A percentile compares a stretch with the other conserved stretches of the same genome.
These are phyloP conservation scores for Muscina levida DNA, from an alignment of 2,888 invertebrate genomes.

Conservation along the genomic window DNA sequence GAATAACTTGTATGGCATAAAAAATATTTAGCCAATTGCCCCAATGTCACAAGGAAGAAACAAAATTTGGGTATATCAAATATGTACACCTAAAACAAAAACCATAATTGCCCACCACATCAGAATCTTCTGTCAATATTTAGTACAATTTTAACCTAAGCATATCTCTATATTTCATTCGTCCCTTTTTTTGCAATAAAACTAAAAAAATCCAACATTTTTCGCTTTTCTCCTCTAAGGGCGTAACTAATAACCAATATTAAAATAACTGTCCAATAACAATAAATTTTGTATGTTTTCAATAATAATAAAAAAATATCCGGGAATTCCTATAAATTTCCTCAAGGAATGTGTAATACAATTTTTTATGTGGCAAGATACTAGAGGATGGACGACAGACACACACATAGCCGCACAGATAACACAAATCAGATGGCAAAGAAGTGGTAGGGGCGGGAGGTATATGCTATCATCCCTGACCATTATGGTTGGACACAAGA, in stretches of 20 bases:
- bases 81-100: too few species aligned
- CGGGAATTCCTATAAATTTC: slow-evolving; percentile 41
- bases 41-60: too few species aligned
- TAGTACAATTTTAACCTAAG: too few species aligned
- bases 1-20: too few species aligned
- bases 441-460: not conserved
- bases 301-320: slow-evolving; percentile 35
- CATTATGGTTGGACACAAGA: slow-evolving; percentile 1
- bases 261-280: slow-evolving; percentile 58
- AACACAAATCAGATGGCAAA: not conserved
- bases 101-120: too few species aligned
- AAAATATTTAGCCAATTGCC: too few species aligned
- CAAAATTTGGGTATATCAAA: too few species aligned
- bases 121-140: too few species aligned
- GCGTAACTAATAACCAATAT: slow-evolving; percentile 61
- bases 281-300: slow-evolving; percentile 55
- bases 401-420: slow-evolving; percentile 6
- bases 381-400: not conserved
- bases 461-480: slow-evolving; percentile 2
- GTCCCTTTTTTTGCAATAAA: slow-evolving; percentile 3
- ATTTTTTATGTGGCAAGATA: slow-evolving; percentile 30
- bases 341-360: slow-evolving; percentile 38
- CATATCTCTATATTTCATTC: not conserved
- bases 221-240: slow-evolving; percentile 57
- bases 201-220: slow-evolving; percentile 28